Evolutionary conservation across 1,140 invertebrate species (phyloP).

Genomic region (Dinothrombium tinctorium): DNA sequence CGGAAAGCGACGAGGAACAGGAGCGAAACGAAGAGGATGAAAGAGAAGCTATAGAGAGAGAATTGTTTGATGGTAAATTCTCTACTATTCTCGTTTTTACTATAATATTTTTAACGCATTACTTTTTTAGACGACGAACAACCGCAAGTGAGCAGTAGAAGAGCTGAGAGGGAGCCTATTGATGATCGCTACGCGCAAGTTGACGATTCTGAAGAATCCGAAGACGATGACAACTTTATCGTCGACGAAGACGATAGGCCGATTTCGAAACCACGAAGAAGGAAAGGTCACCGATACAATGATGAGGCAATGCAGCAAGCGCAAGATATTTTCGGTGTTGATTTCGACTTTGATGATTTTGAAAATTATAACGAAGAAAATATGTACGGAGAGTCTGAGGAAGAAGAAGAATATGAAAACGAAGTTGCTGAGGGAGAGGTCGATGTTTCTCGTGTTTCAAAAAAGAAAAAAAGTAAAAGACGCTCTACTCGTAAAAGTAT

Average conservation of each 20-base stretch:
- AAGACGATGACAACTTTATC: slow-evolving; percentile 83
- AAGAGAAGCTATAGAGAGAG: slow-evolving; percentile 17
- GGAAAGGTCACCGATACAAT: slow-evolving; percentile 54
- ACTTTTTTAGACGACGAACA: slow-evolving; percentile 18
- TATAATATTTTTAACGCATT: not conserved
- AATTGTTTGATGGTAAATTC: too few relatives aligned
- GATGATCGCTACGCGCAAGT: slow-evolving; percentile 4
- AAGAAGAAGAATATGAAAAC: slow-evolving; percentile 25
- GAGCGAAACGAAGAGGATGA: slow-evolving; percentile 27
- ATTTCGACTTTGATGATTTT: slow-evolving; percentile 80
- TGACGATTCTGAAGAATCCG: slow-evolving; percentile 10
- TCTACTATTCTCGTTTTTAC: not conserved
- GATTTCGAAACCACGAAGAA: slow-evolving; percentile 57
- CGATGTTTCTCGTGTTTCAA: slow-evolving; percentile 23
- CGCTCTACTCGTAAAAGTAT: slow-evolving; percentile 67
- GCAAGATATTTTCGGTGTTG: slow-evolving; percentile 96
- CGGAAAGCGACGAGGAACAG: slow-evolving; percentile 19
- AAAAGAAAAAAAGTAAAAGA: slow-evolving; percentile 46
- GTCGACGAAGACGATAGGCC: slow-evolving; percentile 86
- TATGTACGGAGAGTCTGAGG: slow-evolving; percentile 34
- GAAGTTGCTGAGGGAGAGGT: slow-evolving; percentile 23
- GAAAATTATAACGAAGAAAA: slow-evolving; percentile 45
- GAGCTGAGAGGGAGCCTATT: not conserved
- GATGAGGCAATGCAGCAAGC: slow-evolving; percentile 88
- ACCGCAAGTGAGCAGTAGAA: slow-evolving; percentile 12